A percentile compares a stretch with the other conserved stretches of the same genome.
Conservation (phyloP, 2,888 invertebrate species). For the Drosophila paramelanica region DNA sequence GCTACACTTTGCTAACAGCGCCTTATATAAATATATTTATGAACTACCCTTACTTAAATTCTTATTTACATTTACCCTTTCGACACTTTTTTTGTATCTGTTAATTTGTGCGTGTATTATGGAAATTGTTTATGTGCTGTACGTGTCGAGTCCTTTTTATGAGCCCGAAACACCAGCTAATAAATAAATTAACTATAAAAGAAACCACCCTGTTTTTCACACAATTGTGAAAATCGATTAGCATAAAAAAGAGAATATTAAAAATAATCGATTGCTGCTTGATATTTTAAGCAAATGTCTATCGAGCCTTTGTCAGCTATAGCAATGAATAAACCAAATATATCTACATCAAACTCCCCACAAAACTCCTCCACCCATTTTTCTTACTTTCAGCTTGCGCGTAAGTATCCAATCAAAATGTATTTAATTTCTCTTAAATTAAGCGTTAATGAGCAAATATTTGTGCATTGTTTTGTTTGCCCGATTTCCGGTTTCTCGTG, state of each 20-base stretch:
- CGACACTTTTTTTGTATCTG: slow-evolving; percentile 12
- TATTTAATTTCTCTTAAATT: slow-evolving; percentile 33
- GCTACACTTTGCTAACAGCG: not conserved
- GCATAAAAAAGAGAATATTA: not conserved
- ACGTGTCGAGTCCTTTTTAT: slow-evolving; percentile 24
- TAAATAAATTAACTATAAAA: not conserved
- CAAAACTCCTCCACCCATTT: not conserved
- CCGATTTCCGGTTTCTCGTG: slow-evolving; percentile 31
- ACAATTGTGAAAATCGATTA: no score
- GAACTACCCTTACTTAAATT: slow-evolving; percentile 3
- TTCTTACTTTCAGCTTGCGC: slow-evolving; percentile 38
- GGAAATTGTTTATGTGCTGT: slow-evolving; percentile 28
- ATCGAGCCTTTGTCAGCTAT: no score
- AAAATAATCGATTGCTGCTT: not conserved
- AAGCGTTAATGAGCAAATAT: slow-evolving; percentile 69
- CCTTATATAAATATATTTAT: slow-evolving; percentile 22
- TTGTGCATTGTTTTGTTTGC: slow-evolving; percentile 63
- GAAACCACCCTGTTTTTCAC: not conserved
- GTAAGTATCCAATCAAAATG: slow-evolving; percentile 44
- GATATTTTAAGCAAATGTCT: no score
- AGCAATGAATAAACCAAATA: no score
- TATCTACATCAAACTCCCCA: not conserved
- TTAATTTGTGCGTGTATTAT: slow-evolving; percentile 33
- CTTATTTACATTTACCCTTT: slow-evolving; percentile 14
- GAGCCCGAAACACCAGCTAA: slow-evolving; percentile 1